A percentile compares a stretch with the other conserved stretches of the same genome.
Conservation (phyloP, 37 sponge, comb jelly and placozoan genomes). For the Bolinopsis microptera region DNA sequence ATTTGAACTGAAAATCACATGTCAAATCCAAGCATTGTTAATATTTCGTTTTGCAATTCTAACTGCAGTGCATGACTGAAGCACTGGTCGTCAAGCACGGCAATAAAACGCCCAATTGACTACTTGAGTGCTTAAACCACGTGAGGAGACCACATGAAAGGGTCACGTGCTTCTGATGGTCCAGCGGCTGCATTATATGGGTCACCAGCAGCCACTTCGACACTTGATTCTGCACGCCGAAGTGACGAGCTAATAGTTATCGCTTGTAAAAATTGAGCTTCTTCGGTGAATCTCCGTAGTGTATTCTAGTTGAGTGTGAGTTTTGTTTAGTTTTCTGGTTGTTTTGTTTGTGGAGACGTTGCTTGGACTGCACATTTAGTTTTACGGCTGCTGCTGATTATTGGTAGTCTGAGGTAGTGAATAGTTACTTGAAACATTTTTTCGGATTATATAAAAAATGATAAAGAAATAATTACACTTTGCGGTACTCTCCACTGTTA, state of each 20-base stretch:
- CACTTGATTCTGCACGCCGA: neutral
- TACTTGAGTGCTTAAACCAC: slow-evolving; percentile 2
- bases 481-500: too few species aligned
- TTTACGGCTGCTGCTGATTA: too few species aligned
- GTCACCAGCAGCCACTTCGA: neutral
- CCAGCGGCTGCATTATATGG: neutral
- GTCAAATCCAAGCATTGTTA: neutral
- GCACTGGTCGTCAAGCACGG: slow-evolving; percentile 18
- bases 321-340: neutral
- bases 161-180: neutral
- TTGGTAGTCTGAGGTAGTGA: too few species aligned
- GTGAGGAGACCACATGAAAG: neutral
- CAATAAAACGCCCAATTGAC: slow-evolving; percentile 55
- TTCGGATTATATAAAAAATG: too few species aligned
- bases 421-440: too few species aligned
- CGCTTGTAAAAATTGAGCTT: neutral
- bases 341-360: neutral
- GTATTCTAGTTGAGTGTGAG: neutral
- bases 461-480: too few species aligned
- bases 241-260: neutral
- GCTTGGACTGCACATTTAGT: too few species aligned
- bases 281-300: neutral
- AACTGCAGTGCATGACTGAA: neutral
- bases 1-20: neutral
- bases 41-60: neutral